These are phyloP conservation scores for Lethenteron camtschaticum DNA, from an alignment of 2,113 vertebrate genomes.

Conservation along the genomic window DNA sequence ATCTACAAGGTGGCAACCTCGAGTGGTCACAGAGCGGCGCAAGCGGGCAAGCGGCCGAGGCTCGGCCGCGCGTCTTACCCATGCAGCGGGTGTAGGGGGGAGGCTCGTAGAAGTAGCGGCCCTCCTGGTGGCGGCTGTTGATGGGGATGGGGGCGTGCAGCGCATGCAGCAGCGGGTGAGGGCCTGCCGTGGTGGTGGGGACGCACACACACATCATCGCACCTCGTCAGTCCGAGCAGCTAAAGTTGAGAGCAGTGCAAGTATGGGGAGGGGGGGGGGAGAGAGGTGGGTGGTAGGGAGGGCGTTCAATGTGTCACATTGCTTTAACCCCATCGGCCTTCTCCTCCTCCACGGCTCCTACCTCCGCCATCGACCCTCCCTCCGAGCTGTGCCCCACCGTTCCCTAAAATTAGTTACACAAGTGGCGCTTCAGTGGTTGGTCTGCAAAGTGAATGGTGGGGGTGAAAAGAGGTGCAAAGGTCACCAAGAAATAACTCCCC, in stretches of 20 bases:
- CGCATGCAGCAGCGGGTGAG: constrained; percentile 63
- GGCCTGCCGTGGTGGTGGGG: constrained; percentile 9
- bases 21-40: too few species aligned
- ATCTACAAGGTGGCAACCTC: too few species aligned
- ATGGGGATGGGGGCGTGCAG: constrained; percentile 79
- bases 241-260: neutral
- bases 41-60: too few species aligned
- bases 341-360: too few species aligned
- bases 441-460: neutral
- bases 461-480: neutral
- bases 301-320: too few species aligned
- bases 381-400: too few species aligned
- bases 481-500: neutral
- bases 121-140: constrained; percentile 90
- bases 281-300: neutral
- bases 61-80: constrained; percentile 39
- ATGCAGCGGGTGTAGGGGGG: constrained; percentile 62
- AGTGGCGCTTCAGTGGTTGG: too few species aligned
- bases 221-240: too few species aligned
- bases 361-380: too few species aligned
- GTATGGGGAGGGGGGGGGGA: neutral
- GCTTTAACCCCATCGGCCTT: too few species aligned
- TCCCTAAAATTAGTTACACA: too few species aligned
- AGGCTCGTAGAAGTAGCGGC: constrained; percentile 83
- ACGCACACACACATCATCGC: neutral